These are phyloP conservation scores for Hoplodrina blanda DNA, from an alignment of 2,888 invertebrate species.

Conservation along the genomic window DNA sequence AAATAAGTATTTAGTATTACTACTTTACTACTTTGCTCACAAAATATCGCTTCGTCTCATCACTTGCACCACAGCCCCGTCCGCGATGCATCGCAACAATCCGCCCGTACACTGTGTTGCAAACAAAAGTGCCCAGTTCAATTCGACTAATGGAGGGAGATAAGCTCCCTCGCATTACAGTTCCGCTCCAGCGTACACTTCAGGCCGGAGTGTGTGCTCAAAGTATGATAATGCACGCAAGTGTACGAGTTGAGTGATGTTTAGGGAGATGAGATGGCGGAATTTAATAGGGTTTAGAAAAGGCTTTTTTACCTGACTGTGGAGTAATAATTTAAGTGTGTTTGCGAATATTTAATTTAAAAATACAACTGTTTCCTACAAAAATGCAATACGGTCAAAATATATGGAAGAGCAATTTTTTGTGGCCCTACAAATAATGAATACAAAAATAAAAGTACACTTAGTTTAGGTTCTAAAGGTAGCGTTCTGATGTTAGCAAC, in stretches of 20 bases:
- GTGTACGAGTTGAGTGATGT: conserved; percentile 43
- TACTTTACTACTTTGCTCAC: too few species aligned
- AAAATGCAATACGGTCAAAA: too few species aligned
- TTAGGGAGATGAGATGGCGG: conserved; percentile 4
- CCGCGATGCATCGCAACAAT: conserved; percentile 61
- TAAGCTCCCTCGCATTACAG: conserved; percentile 61
- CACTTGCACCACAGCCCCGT: conserved; percentile 4
- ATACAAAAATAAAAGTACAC: too few species aligned
- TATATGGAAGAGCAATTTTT: too few species aligned
- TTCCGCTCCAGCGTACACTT: conserved; percentile 44
- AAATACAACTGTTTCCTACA: too few species aligned
- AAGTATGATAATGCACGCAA: conserved; percentile 52
- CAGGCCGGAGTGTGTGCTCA: conserved; percentile 42
- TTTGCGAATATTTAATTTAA: too few species aligned
- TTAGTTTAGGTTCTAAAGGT: too few species aligned
- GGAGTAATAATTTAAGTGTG: too few species aligned
- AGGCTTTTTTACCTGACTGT: neutral
- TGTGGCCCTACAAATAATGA: too few species aligned
- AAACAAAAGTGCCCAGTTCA: conserved; percentile 75
- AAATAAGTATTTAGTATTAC: too few species aligned
- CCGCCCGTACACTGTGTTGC: conserved; percentile 62
- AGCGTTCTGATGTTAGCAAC: too few species aligned
- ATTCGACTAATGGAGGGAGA: conserved; percentile 76
- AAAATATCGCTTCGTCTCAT: neutral
- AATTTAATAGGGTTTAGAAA: neutral